Base-by-base conservation (phyloP, 2,113 vertebrate species). In the Sapajus apella region DNA sequence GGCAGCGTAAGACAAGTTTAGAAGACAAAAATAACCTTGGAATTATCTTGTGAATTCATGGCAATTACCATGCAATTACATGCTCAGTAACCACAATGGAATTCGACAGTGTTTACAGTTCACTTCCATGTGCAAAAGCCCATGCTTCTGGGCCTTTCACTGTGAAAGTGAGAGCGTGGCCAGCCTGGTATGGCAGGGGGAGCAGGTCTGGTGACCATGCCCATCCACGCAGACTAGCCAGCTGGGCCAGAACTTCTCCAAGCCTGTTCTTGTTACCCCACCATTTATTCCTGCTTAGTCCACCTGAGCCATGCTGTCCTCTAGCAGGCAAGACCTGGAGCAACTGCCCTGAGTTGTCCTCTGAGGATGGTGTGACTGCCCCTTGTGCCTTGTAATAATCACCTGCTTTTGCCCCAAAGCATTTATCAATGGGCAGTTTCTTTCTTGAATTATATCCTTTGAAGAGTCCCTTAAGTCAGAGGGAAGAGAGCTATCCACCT, bases 21-120 rank as follows among this genome's bases (percentile, higher is more conserved):
- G 83, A 92, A 97, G 83, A 95, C 97, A 97, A 97, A 96, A 97
- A 96, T 96, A 97, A 97, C 86, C 94, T 97, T 97, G 83, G 96
- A 94, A 96, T 95, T 94, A 97, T 87, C 95, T 95, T 97, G 95
- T 96, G 93, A 95, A 96, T 97, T 98, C 94, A 82, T 95, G 93
- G 83, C 82, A 97, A 96, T 96, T 97, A 96, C 94, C 66, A 87
- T 0, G 37, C 92, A 94, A 96, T 97, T 96, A 96, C 89, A 97
- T 97, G 96, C 93, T 98, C 89, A 85, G 88, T 90, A 95, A 76
- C 79, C 93, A 94, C 95, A 92, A 37, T 94, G 92, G 94, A 95
- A 97, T 96, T 96, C 40, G 64, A 81, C 45, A 89, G 83, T 96
- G 93, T 96, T 96, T 98, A 95, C 86, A 96, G 82, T 91, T 97